These are phyloP conservation scores for Psix sp. DNA, from an alignment of 1,140 invertebrate genomes.

Conservation along the genomic window DNA sequence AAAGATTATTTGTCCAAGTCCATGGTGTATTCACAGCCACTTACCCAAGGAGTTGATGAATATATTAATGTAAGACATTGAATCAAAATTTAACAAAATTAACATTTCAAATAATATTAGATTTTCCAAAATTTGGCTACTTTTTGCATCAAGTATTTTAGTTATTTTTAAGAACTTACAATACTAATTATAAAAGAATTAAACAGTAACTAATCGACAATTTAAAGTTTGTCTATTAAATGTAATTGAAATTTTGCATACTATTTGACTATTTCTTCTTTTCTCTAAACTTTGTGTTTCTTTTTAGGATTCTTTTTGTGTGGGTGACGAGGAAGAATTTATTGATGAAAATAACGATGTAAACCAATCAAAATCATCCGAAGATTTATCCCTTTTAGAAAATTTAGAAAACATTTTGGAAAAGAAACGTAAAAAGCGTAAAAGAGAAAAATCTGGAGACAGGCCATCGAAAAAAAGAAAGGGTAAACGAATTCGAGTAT, in stretches of 20 bases:
- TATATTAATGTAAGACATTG: constrained; percentile 67
- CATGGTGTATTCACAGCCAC: constrained; percentile 67
- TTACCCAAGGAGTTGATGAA: constrained; percentile 50
- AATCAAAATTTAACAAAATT: neutral
- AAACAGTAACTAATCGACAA: no score
- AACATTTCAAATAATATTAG: neutral
- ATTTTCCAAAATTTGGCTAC: constrained; percentile 2
- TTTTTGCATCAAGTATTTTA: no score
- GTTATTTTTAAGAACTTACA: no score
- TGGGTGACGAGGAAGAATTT: constrained; percentile 26
- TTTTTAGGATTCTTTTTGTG: constrained; percentile 66
- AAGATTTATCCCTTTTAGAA: no score
- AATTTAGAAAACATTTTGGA: constrained; percentile 10
- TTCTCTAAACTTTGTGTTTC: neutral
- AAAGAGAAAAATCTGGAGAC: constrained; percentile 10
- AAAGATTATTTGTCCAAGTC: constrained; percentile 22
- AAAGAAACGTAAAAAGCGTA: constrained; percentile 35
- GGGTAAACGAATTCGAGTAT: constrained; percentile 10
- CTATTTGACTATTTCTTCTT: constrained; percentile 14
- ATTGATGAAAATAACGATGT: neutral
- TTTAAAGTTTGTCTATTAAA: constrained; percentile 17
- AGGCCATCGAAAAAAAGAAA: constrained; percentile 2
- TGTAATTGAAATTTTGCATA: constrained; percentile 6
- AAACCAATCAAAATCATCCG: no score
- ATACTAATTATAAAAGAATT: no score